phyloP scores from a whole-genome alignment of 2,797 vertebrate species.

The Nyctibius grandis region DNA sequence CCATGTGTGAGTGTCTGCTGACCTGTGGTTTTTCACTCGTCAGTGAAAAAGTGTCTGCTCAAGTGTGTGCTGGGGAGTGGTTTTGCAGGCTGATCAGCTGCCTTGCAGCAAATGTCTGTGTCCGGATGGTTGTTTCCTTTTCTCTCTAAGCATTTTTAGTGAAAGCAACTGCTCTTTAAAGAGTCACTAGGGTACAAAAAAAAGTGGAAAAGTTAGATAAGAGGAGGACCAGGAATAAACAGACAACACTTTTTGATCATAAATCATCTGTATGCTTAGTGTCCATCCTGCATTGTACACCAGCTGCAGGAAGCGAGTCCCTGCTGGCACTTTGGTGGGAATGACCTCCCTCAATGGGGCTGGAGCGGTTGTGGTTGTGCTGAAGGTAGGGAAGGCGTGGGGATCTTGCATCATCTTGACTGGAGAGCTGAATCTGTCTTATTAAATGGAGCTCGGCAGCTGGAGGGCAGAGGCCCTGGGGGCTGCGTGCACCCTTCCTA shows the following conservation, averaged over 20 bases:
- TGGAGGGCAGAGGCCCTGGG: background rate
- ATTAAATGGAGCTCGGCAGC: background rate
- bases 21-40: background rate
- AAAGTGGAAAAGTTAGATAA: background rate
- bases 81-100: background rate
- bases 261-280: background rate
- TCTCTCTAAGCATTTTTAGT: background rate
- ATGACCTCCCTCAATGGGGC: background rate
- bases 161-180: background rate
- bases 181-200: background rate
- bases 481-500: background rate
- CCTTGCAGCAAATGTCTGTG: background rate
- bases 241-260: background rate
- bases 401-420: conserved; percentile 32
- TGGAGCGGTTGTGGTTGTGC: background rate
- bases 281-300: rapidly evolving
- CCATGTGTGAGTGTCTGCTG: rapidly evolving
- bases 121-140: background rate
- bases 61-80: background rate
- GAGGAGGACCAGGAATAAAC: background rate
- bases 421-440: background rate
- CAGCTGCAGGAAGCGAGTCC: background rate
- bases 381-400: background rate
- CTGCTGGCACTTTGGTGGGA: background rate
- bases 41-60: background rate